Evolutionary conservation across 2,888 invertebrate genomes (phyloP), one percentile per base, ranked within the genome.

Genomic region (Euzophera pinguis): DNA sequence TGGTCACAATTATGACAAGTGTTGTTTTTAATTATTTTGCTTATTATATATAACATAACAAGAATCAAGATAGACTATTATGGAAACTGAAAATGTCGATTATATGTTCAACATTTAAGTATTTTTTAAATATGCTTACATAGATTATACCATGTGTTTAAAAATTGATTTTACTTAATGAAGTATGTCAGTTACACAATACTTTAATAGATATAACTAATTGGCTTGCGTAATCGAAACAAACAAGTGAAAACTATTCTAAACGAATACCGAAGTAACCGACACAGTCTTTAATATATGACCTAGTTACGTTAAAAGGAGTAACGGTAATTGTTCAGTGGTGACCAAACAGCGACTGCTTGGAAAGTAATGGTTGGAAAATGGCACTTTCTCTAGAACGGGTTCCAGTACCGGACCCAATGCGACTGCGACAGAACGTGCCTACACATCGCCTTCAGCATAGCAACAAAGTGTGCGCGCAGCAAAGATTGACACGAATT

Each of bases 351-450:
- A n/a, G 69, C 72, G 73, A 69, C 65, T 71, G 69, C 79, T 83
- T 85, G 75, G 87, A 89, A 89, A 89, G 88, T 86, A 81, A 81
- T 78, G 71, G 62, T 63, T 60, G 64, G 75, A 73, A 80, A 71
- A 76, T 71, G 81, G 78, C 87, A 88, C 89, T 89, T 89, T 89
- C 89, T 87, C 87, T 84, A 71, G 68, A 80, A 79, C 80, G 74
- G 75, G 84, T 79, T 71, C 61, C 73, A 75, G 75, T 75, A 68
- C 60, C 59, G 66, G 55, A 55, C 56, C 22, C 22, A 22, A 22
- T 22, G 22, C 69, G 64, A 65, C 65, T 63, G 72, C 66, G 62
- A 59, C 58, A 43, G 51, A 47, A 54, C 48, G 53, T 48, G 49
- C 54, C 34, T 48, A 51, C 53, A 49, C 49, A 53, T 50, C 10